Percentiles rank a stretch among this genome's conserved stretches.
Conservation (phyloP, 1,140 invertebrate species). For the Whitmania pigra region DNA sequence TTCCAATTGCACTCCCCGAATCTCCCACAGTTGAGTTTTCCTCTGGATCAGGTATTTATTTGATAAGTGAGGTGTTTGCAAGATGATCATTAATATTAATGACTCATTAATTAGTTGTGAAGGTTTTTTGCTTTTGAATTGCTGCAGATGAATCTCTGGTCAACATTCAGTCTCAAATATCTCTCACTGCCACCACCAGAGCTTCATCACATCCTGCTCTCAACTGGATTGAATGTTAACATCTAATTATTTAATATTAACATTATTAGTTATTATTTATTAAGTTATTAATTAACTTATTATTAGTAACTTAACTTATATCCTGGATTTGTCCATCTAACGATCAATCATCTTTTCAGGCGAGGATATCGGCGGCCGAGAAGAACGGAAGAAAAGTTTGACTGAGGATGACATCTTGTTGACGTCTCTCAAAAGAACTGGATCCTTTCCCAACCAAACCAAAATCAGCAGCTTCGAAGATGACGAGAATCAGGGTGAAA, state of each 20-base stretch:
- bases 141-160: background rate
- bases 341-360: background rate
- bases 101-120: background rate
- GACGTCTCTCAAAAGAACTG: constrained; percentile 3
- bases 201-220: constrained; percentile 7
- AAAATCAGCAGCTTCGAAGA: constrained; percentile 11
- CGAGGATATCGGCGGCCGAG: background rate
- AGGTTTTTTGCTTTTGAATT: too few relatives aligned
- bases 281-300: too few relatives aligned
- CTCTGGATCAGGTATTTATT: background rate
- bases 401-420: background rate
- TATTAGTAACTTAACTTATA: background rate
- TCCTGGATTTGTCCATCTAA: background rate
- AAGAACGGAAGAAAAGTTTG: background rate
- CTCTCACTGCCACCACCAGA: background rate
- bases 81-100: too few relatives aligned
- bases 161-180: constrained; percentile 6
- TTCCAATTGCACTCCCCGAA: constrained; percentile 6
- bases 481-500: background rate
- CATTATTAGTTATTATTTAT: too few relatives aligned
- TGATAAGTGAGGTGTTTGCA: background rate
- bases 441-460: background rate
- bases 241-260: too few relatives aligned
- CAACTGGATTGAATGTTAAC: constrained; percentile 6
- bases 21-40: constrained; percentile 5